phyloP scores from a whole-genome alignment of 2,113 vertebrate genomes.

The Vulpes vulpes region DNA sequence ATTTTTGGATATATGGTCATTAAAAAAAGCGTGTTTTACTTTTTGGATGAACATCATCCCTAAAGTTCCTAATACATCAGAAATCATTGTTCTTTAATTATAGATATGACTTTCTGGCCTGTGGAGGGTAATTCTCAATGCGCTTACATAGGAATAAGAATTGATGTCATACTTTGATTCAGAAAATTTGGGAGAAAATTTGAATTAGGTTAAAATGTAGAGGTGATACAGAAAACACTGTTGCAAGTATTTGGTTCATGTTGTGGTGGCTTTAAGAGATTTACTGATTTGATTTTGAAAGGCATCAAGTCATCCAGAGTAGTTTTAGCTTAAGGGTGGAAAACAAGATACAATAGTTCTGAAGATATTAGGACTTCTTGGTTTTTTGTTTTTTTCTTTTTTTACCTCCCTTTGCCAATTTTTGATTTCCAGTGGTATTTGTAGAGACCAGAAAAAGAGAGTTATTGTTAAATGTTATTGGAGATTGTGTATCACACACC shows the following conservation, averaged over 20 bases:
- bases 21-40: neutral
- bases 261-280: neutral
- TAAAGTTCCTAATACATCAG: neutral
- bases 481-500: neutral
- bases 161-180: neutral
- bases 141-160: constrained; percentile 8
- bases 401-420: neutral
- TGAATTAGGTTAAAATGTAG: constrained; percentile 11
- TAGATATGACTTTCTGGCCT: constrained; percentile 21
- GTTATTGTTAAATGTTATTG: neutral
- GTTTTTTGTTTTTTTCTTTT: neutral
- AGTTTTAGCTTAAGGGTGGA: constrained; percentile 11
- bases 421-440: constrained; percentile 20
- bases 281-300: constrained; percentile 49
- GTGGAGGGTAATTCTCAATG: neutral
- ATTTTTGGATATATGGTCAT: neutral
- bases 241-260: neutral
- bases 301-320: neutral
- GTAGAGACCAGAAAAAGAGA: neutral
- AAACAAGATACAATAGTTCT: neutral
- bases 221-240: neutral
- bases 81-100: constrained; percentile 20
- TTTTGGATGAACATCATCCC: neutral
- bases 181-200: constrained; percentile 9
- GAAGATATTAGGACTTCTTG: neutral